Percentiles rank a stretch among this genome's conserved stretches.
phyloP scores from a whole-genome alignment of 2,888 invertebrate species.

The Apotomis betuletana region DNA sequence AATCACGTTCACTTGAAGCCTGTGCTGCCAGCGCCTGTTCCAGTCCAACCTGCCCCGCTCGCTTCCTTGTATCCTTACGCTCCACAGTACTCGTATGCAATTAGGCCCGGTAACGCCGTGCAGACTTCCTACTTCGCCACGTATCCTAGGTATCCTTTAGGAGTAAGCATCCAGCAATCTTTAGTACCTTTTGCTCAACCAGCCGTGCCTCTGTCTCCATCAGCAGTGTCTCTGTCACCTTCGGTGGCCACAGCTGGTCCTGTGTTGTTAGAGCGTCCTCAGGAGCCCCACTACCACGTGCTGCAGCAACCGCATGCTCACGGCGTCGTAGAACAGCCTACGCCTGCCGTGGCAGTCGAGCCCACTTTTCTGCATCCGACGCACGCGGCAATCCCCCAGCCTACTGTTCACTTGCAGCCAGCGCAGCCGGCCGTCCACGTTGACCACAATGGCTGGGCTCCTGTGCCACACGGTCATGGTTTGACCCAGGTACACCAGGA shows the following conservation, averaged over 20 bases:
- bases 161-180: conserved; percentile 43
- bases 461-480: conserved; percentile 64
- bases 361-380: conserved; percentile 53
- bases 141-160: conserved; percentile 68
- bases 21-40: conserved; percentile 56
- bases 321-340: conserved; percentile 45
- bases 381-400: conserved; percentile 47
- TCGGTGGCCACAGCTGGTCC: conserved; percentile 48
- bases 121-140: conserved; percentile 77
- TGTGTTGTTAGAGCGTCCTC: conserved; percentile 61
- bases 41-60: conserved; percentile 57
- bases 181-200: conserved; percentile 66
- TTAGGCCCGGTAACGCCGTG: conserved; percentile 74
- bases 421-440: conserved; percentile 48
- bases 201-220: conserved; percentile 62
- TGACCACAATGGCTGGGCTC: conserved; percentile 77
- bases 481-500: conserved; percentile 51
- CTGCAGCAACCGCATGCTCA: conserved; percentile 50
- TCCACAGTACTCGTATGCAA: conserved; percentile 66
- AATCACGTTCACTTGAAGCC: conserved; percentile 61
- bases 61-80: conserved; percentile 55
- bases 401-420: conserved; percentile 44
- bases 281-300: conserved; percentile 50
- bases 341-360: conserved; percentile 47
- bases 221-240: conserved; percentile 53